Base-by-base conservation (phyloP, 2,888 invertebrate species). In the Ophion obscuratus region DNA sequence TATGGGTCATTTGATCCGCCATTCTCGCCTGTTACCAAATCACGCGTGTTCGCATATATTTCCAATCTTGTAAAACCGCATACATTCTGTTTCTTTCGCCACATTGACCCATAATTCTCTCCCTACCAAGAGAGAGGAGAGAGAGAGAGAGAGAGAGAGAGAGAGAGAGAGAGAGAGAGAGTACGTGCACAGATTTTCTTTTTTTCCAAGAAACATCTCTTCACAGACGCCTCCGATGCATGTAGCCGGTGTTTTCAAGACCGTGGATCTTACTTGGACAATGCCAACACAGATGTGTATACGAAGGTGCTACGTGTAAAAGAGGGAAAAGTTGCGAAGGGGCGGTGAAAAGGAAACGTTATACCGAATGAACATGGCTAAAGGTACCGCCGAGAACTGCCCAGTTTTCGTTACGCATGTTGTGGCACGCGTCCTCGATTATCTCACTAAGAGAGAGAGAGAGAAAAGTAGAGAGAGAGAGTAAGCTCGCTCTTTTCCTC, bases 401-500 rank as follows among this genome's bases (percentile, higher is more conserved):
- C 47, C 76, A 71, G 66, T 80, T 81, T 81, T 81, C 76, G 66
- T 66, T 79, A 67, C 76, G 80, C 71, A 66, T 80, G 62, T 81
- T 77, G 59, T 57, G 84, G 81, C 84, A 84, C 84, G 84, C 84
- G 81, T 61, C 81, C 76, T 73, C 80, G 40, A 77, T 81, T 77
- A 84, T 40, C 40, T 40, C 9, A 36, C 36, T 36, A 7, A 9
- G 9, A 9, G 9, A 40, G 40, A 40, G 40, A 6, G 36, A 36
- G 36, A 40, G 40, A 40, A 9, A 40, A 9, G 7, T 5, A 36
- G 36, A 36, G 36, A 36, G 36, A 36, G 36, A 36, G 40, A 40
- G 40, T 24, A 6, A 36, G 20, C 36, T 71, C 10, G 31, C 64
- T 64, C 31, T 64, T 4, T 64, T 27, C 31, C 27, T 64, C 64